Evolutionary conservation across 1,140 invertebrate species (phyloP), one percentile per base, ranked within the genome.

Genomic region (Diorhabda carinulata): DNA sequence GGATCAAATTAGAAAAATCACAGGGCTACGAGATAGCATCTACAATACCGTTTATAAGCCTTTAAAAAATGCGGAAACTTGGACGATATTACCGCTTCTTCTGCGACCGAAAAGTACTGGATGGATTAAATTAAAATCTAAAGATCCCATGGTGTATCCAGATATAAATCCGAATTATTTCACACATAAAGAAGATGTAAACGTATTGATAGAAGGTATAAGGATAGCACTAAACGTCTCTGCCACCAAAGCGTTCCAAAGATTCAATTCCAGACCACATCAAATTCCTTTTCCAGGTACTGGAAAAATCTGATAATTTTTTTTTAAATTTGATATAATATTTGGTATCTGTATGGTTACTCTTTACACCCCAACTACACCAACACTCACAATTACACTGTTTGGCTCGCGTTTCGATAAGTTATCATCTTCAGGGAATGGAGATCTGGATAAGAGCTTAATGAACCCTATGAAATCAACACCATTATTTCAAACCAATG

Each of bases 151-250:
- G 6, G 86, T 91, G 2, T 87, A 91, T 74, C 96, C 96, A 0
- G 86, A 91, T 3, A 92, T 98, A n/a, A 91, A 94, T 79, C 95
- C 96, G 0, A 96, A 96, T 76, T 97, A 97, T 76, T 92, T 97
- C 76, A 88, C 91, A 0, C 88, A 94, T 72, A 88, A 87, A 69
- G 87, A 92, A 73, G 93, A 95, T 72, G 85, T 95, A 8, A 82
- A 89, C 71, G 85, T 90, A 0, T 76, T 95, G 4, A 88, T 90
- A 0, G 91, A 94, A 76, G 93, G 92, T 2, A 93, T 95, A 9
- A 88, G 91, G 72, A 89, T 95, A 59, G 93, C 91, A 0, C 84
- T 95, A 74, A 89, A 89, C 67, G 82, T 95, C 8, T 92, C 91
- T 0, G 89, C 90, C 64, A 91, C 92, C 0, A 85, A 87, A 6